These are phyloP conservation scores for Aleadryas rufinucha DNA, from an alignment of 2,113 vertebrate species.

Conservation along the genomic window DNA sequence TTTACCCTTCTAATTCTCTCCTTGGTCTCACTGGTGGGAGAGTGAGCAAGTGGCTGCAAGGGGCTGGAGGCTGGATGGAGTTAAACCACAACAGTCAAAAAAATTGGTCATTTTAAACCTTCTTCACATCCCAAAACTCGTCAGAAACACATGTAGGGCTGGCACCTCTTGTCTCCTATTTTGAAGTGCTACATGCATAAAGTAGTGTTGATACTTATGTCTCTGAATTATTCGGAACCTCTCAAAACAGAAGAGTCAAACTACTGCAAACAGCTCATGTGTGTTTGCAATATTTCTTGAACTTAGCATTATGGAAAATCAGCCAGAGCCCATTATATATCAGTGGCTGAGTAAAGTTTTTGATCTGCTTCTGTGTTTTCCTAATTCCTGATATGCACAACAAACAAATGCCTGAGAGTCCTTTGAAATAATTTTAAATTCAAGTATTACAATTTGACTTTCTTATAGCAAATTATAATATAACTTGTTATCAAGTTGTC, in stretches of 20 bases:
- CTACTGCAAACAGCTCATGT: rapidly evolving
- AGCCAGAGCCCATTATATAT: rapidly evolving
- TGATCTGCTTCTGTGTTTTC: background rate
- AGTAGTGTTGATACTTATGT: background rate
- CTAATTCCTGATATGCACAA: background rate
- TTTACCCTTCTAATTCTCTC: background rate
- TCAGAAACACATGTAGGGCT: background rate
- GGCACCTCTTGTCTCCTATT: rapidly evolving
- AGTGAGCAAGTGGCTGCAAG: background rate
- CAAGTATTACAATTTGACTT: background rate
- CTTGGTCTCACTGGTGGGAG: rapidly evolving
- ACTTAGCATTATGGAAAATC: background rate
- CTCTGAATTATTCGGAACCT: background rate
- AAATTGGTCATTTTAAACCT: background rate
- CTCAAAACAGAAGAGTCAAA: background rate
- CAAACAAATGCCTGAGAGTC: background rate
- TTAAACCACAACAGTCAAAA: background rate
- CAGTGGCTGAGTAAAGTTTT: background rate
- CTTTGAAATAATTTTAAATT: background rate
- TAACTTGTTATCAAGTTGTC: background rate
- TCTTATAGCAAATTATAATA: background rate
- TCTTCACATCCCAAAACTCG: background rate
- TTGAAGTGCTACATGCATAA: background rate
- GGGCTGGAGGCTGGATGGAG: background rate
- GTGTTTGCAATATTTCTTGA: background rate